Evolutionary conservation across 2,888 invertebrate genomes (phyloP), one percentile per base, ranked within the genome.

Genomic region (Trachelus troglodyta): DNA sequence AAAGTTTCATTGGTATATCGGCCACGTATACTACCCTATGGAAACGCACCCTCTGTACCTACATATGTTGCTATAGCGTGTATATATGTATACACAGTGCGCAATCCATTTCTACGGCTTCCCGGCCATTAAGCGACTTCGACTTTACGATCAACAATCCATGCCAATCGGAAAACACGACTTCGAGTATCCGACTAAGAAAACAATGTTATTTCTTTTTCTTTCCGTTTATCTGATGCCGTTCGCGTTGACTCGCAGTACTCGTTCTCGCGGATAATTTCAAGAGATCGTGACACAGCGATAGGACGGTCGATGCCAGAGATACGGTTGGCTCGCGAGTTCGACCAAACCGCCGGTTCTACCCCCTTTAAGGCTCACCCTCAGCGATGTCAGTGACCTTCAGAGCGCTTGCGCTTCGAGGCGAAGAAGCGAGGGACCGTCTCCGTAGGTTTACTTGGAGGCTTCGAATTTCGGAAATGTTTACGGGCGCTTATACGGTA

Each of bases 1-100:
- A 86, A 86, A 87, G 80, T 79, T 79, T 56, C 9, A 23, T 23
- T 56, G 56, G 56, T 56, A 56, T 56, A 56, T 56, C 56, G 56
- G 56, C 23, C 56, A 23, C 56, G 56, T 56, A 23, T 15, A 23
- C 6, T 56, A 9, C 23, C 56, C 23, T 23, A 56, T 23, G 23
- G 56, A 23, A 56, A 56, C 56, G 23, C 56, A 23, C 56, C 56
- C 23, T 56, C 56, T 2, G 56, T 56, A 56, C 23, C 23, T 9
- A 23, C 56, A 56, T 56, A 56, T 9, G 56, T 9, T 23, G 23
- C 23, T 56, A 23, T 56, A 23, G 23, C 2, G 23, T 56, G 9
- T 56, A 56, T 56, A 56, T 9, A 56, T 23, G 23, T 56, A 56
- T 56, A 56, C 9, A 56, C 56, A 9, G 56, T 56, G 23, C 23